phyloP scores from a whole-genome alignment of 2,888 invertebrate species.

The Corythucha ciliata region DNA sequence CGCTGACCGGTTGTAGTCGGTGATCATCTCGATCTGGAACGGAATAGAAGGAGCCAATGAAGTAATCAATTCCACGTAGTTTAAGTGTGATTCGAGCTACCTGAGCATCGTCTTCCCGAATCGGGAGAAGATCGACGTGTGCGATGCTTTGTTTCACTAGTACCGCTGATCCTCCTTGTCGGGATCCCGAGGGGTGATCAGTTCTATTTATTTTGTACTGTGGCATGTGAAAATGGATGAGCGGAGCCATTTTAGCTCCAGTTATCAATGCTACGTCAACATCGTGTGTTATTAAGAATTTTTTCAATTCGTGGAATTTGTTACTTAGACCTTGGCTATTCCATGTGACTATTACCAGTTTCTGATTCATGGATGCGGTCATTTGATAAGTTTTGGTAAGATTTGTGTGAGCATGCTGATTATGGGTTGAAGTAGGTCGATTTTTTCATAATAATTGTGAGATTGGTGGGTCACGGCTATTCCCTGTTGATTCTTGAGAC shows the following conservation, averaged over 20 bases:
- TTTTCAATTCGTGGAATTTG: too few species aligned
- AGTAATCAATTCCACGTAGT: background rate
- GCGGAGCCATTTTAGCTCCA: too few species aligned
- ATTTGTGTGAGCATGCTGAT: too few species aligned
- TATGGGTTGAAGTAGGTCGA: background rate
- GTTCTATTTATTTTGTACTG: slow-evolving; percentile 6
- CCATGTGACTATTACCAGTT: too few species aligned
- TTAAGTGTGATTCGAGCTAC: background rate
- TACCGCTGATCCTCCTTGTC: slow-evolving; percentile 2
- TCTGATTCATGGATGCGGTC: background rate
- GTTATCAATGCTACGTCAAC: too few species aligned
- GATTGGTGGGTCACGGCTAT: too few species aligned
- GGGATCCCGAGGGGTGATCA: slow-evolving; percentile 1
- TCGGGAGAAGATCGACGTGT: background rate
- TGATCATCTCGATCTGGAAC: slow-evolving; percentile 12
- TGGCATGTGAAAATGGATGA: slow-evolving; percentile 1
- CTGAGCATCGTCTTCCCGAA: background rate
- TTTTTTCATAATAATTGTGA: too few species aligned
- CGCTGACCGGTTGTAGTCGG: too few species aligned
- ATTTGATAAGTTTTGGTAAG: slow-evolving; percentile 2
- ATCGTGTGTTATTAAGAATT: too few species aligned
- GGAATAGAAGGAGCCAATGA: slow-evolving; percentile 10
- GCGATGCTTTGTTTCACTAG: background rate
- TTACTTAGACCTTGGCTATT: too few species aligned
- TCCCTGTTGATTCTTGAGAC: too few species aligned